These are phyloP conservation scores for Acanthurus tractus DNA, from an alignment of 2,797 vertebrate genomes.

Conservation along the genomic window DNA sequence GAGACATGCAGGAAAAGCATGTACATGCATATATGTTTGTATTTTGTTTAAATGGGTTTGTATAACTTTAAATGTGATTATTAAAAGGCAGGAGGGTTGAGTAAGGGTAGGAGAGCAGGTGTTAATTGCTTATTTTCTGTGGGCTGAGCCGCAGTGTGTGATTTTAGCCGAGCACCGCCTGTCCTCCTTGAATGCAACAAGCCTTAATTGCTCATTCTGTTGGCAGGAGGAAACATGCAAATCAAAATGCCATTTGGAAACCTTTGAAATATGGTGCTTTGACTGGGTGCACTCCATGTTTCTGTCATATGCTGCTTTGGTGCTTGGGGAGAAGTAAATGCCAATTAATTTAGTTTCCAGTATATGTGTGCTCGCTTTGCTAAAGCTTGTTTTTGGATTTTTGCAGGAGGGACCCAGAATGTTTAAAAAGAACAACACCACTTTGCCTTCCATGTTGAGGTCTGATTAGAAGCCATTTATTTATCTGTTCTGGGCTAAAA, in stretches of 20 bases:
- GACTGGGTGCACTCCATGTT: constrained; percentile 58
- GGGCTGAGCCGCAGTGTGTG: constrained; percentile 38
- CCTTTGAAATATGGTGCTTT: constrained; percentile 50
- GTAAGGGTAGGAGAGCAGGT: constrained; percentile 52
- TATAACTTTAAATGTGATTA: constrained; percentile 43
- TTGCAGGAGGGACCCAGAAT: constrained; percentile 15
- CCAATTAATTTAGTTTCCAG: constrained; percentile 65
- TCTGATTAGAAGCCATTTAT: background rate
- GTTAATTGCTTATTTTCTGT: constrained; percentile 71
- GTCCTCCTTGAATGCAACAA: constrained; percentile 54
- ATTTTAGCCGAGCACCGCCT: constrained; percentile 38
- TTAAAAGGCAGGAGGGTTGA: constrained; percentile 37
- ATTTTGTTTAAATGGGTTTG: constrained; percentile 46
- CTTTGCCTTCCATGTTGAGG: background rate
- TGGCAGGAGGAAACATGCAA: constrained; percentile 66
- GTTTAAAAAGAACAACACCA: background rate
- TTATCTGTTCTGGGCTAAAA: background rate
- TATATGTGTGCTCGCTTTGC: constrained; percentile 13
- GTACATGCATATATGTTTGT: constrained; percentile 9
- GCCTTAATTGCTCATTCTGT: constrained; percentile 71
- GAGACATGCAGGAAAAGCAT: background rate
- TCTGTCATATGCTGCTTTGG: constrained; percentile 57
- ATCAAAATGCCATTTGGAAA: constrained; percentile 67
- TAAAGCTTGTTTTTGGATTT: constrained; percentile 20
- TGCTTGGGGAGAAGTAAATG: constrained; percentile 51